Conservation (phyloP, 2,797 vertebrate species). For the Strix occidentalis region DNA sequence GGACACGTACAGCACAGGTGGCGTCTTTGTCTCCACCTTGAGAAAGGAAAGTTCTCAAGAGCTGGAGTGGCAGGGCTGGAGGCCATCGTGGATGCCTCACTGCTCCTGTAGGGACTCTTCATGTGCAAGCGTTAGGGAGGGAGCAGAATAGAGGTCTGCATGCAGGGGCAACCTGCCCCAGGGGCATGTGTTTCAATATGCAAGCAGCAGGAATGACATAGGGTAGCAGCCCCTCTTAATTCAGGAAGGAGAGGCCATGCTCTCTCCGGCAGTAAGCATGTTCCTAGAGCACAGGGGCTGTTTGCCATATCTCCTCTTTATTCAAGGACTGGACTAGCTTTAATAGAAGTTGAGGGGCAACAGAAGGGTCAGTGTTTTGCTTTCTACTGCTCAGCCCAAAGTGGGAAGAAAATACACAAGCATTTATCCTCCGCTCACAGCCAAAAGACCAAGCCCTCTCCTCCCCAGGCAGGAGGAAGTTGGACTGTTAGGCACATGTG, state of each 20-base stretch:
- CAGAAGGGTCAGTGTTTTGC: no score
- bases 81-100: rapidly evolving
- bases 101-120: background rate
- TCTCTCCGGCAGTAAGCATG: background rate
- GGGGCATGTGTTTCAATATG: rapidly evolving
- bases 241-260: background rate
- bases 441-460: background rate
- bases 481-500: background rate
- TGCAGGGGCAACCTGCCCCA: background rate
- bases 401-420: rapidly evolving
- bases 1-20: background rate
- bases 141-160: background rate
- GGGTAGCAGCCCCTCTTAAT: background rate
- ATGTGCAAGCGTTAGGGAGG: rapidly evolving
- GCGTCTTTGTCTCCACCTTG: background rate
- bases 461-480: background rate
- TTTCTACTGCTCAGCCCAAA: background rate
- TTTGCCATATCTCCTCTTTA: rapidly evolving
- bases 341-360: background rate
- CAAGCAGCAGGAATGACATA: background rate
- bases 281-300: rapidly evolving
- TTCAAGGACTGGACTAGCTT: no score
- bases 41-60: background rate
- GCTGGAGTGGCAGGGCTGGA: background rate
- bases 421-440: rapidly evolving